phyloP scores from a whole-genome alignment of 2,797 vertebrate species.

The Macropus fuliginosus region DNA sequence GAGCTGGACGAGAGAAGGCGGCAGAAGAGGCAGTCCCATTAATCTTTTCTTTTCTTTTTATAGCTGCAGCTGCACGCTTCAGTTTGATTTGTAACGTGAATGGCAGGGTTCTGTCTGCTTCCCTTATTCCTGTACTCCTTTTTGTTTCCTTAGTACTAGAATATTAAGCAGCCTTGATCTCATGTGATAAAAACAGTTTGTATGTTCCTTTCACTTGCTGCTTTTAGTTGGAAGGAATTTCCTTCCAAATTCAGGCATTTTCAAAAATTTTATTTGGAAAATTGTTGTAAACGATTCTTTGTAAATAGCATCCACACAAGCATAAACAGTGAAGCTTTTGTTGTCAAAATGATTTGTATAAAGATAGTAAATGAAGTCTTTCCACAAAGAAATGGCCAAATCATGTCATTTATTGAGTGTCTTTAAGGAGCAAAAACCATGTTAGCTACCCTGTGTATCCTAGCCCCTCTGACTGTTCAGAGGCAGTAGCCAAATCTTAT shows the following conservation, averaged over 20 bases:
- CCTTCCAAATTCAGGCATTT: slow-evolving; percentile 1
- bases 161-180: slow-evolving; percentile 20
- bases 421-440: neutral
- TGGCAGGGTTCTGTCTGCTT: slow-evolving; percentile 37
- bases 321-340: neutral
- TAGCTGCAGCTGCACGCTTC: slow-evolving; percentile 66
- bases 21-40: slow-evolving; percentile 61
- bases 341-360: neutral
- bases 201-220: slow-evolving; percentile 55
- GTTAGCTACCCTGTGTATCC: neutral
- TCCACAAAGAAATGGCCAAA: neutral
- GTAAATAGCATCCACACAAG: neutral
- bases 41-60: slow-evolving; percentile 70
- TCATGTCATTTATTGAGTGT: neutral
- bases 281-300: neutral
- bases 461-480: neutral
- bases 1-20: slow-evolving; percentile 24
- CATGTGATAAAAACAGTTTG: neutral
- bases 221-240: slow-evolving; percentile 26
- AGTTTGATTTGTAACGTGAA: slow-evolving; percentile 17
- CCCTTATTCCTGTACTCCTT: slow-evolving; percentile 37
- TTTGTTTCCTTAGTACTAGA: slow-evolving; percentile 60
- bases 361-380: neutral
- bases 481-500: neutral
- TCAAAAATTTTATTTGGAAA: slow-evolving; percentile 1